phyloP scores from a whole-genome alignment of 2,113 vertebrate species.

The Aepyceros melampus region DNA sequence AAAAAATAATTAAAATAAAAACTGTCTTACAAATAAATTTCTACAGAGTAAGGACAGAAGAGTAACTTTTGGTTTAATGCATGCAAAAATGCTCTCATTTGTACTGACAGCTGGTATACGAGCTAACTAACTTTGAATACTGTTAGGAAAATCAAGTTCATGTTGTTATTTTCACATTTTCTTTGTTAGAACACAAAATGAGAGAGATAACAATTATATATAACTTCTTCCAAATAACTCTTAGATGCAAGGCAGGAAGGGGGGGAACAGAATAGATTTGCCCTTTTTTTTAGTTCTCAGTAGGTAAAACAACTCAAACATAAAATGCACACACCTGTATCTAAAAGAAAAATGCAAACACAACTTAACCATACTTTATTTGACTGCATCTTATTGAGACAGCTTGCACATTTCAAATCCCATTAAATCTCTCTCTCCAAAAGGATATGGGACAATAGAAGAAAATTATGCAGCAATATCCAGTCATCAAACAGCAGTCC shows the following conservation, averaged over 20 bases:
- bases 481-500: conserved; percentile 82
- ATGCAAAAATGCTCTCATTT: background rate
- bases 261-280: background rate
- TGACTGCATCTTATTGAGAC: conserved; percentile 86
- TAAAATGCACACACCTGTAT: conserved; percentile 69
- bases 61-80: background rate
- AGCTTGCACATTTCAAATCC: conserved; percentile 86
- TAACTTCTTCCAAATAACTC: background rate
- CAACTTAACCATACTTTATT: conserved; percentile 86
- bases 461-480: conserved; percentile 78
- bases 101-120: background rate
- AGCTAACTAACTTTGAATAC: background rate
- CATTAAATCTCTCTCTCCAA: conserved; percentile 81
- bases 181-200: conserved; percentile 45
- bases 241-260: conserved; percentile 1
- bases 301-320: conserved; percentile 58
- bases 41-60: background rate
- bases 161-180: conserved; percentile 34
- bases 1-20: conserved; percentile 31
- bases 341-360: conserved; percentile 84
- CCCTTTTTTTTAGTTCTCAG: background rate
- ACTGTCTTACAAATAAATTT: background rate
- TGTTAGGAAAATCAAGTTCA: conserved; percentile 42
- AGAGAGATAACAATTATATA: background rate
- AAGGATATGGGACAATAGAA: conserved; percentile 81